These are phyloP conservation scores for Myiothlypis coronata DNA, from an alignment of 2,797 vertebrate genomes.

Conservation along the genomic window DNA sequence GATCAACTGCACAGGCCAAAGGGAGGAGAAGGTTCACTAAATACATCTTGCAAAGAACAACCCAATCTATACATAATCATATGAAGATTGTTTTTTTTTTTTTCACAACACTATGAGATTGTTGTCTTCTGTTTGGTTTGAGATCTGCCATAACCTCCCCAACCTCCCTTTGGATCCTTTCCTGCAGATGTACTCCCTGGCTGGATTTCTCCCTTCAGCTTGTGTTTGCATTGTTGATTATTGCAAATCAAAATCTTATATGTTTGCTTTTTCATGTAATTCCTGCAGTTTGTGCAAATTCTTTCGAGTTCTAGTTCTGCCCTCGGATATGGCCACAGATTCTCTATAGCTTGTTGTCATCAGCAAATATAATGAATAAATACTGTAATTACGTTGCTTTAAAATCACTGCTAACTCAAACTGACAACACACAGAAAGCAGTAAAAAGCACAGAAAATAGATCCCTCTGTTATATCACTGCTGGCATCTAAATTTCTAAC, in stretches of 20 bases:
- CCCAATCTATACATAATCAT: neutral
- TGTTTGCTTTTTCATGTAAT: neutral
- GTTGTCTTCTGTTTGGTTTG: neutral
- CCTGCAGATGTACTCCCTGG: neutral
- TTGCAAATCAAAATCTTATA: neutral
- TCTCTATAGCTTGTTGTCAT: neutral
- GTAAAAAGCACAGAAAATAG: neutral
- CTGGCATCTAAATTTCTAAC: neutral
- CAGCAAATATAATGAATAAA: neutral
- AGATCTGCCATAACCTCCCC: accelerated
- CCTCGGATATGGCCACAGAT: accelerated
- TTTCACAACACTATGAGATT: neutral
- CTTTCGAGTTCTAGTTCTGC: neutral
- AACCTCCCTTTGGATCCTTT: accelerated
- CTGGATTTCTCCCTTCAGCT: neutral
- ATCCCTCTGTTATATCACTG: neutral
- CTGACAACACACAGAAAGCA: neutral
- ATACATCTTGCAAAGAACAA: neutral
- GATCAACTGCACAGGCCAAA: neutral
- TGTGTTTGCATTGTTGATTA: neutral
- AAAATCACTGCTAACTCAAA: neutral
- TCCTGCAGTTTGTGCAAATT: neutral
- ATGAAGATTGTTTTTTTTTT: neutral
- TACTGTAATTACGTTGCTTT: neutral
- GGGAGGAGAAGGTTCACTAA: neutral